phyloP scores from a whole-genome alignment of 2,888 invertebrate species.

The Cecidostiba fungosa region DNA sequence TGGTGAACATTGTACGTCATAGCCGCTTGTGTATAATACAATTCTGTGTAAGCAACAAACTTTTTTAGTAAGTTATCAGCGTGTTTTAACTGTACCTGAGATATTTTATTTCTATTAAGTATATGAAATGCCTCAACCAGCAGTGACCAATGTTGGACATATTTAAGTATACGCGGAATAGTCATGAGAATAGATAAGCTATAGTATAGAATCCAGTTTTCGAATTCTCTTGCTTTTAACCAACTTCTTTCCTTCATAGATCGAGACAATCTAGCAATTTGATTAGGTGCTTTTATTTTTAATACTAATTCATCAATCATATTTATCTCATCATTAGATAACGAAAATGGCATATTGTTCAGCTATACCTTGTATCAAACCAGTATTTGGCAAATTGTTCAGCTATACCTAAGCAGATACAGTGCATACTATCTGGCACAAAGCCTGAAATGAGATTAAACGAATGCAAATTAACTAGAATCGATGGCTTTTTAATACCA shows the following conservation, averaged over 20 bases:
- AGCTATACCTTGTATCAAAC: background rate
- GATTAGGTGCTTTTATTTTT: constrained; percentile 39
- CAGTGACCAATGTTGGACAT: constrained; percentile 20
- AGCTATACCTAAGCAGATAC: constrained; percentile 54
- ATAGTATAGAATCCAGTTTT: constrained; percentile 63
- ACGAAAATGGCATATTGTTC: background rate
- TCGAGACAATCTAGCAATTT: constrained; percentile 53
- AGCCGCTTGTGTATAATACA: background rate
- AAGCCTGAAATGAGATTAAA: constrained; percentile 61
- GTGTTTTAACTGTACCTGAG: background rate
- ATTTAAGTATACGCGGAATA: background rate
- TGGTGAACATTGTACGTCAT: constrained; percentile 39
- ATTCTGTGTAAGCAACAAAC: constrained; percentile 25
- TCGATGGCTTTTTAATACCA: constrained; percentile 36
- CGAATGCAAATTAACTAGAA: constrained; percentile 27
- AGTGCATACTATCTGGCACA: constrained; percentile 62
- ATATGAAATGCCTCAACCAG: constrained; percentile 34
- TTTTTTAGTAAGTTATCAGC: constrained; percentile 6
- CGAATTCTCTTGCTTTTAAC: constrained; percentile 62
- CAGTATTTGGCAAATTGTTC: constrained; percentile 57
- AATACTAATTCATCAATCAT: constrained; percentile 28
- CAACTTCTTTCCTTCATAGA: constrained; percentile 38
- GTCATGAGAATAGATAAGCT: constrained; percentile 49
- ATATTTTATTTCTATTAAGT: background rate
- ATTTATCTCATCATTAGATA: constrained; percentile 12